A percentile compares a stretch with the other conserved stretches of the same genome.
phyloP scores from a whole-genome alignment of 2,113 vertebrate species.

The Cinclus cinclus region DNA sequence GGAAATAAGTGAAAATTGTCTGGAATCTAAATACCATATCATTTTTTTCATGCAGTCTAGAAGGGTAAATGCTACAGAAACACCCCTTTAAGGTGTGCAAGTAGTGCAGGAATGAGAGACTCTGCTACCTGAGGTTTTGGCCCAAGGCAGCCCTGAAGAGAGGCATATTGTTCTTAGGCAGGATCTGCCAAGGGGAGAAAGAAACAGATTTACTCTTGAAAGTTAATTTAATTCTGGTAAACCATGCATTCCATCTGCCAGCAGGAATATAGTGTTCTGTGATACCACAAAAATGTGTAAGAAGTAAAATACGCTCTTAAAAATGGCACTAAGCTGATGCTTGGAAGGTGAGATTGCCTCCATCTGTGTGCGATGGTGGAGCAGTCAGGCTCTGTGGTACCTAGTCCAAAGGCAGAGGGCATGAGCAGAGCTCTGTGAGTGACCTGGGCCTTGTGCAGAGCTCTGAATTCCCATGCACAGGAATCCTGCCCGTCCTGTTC shows the following conservation, averaged over 20 bases:
- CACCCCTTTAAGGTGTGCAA: neutral
- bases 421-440: neutral
- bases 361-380: neutral
- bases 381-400: neutral
- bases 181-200: neutral
- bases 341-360: neutral
- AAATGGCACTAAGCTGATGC: neutral
- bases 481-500: neutral
- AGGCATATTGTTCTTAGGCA: neutral
- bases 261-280: neutral
- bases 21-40: neutral
- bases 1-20: neutral
- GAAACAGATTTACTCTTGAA: neutral
- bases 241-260: neutral
- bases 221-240: conserved; percentile 11
- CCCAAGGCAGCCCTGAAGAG: neutral
- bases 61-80: neutral
- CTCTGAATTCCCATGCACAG: neutral
- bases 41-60: neutral
- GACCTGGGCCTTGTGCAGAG: neutral
- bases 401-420: neutral
- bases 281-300: neutral
- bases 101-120: neutral
- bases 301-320: neutral
- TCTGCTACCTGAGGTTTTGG: neutral